These are phyloP conservation scores for Catostomus latipinnis DNA, from an alignment of 2,797 vertebrate genomes.

Conservation along the genomic window DNA sequence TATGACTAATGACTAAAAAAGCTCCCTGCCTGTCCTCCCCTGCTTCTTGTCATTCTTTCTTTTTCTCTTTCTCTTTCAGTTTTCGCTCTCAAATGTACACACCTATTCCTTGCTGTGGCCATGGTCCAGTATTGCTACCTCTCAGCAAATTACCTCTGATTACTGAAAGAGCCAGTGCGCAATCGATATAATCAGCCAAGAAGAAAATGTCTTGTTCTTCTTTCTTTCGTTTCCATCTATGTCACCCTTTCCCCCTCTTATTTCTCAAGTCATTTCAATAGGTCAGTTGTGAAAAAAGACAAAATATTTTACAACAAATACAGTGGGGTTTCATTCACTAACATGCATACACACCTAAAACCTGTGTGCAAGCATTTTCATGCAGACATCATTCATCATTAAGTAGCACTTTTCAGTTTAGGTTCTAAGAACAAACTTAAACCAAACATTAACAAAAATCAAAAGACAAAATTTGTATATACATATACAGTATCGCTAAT, in stretches of 20 bases:
- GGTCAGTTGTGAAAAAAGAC: neutral
- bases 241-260: constrained; percentile 10
- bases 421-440: too few species aligned
- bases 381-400: too few species aligned
- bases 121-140: constrained; percentile 44
- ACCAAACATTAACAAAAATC: too few species aligned
- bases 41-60: constrained; percentile 14
- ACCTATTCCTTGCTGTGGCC: constrained; percentile 23
- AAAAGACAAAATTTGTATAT: too few species aligned
- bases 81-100: constrained; percentile 10
- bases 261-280: neutral
- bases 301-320: neutral
- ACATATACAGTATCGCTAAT: too few species aligned
- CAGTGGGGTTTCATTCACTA: neutral
- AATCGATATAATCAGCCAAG: constrained; percentile 53
- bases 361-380: too few species aligned
- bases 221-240: constrained; percentile 12
- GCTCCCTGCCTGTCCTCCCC: constrained; percentile 19
- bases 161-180: constrained; percentile 48
- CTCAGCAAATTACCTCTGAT: constrained; percentile 59
- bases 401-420: too few species aligned
- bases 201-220: constrained; percentile 41
- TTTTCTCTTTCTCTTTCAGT: neutral
- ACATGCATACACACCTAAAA: neutral
- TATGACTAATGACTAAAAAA: constrained; percentile 23